Conservation (phyloP, 2,113 vertebrate genomes). For the Nicator chloris region DNA sequence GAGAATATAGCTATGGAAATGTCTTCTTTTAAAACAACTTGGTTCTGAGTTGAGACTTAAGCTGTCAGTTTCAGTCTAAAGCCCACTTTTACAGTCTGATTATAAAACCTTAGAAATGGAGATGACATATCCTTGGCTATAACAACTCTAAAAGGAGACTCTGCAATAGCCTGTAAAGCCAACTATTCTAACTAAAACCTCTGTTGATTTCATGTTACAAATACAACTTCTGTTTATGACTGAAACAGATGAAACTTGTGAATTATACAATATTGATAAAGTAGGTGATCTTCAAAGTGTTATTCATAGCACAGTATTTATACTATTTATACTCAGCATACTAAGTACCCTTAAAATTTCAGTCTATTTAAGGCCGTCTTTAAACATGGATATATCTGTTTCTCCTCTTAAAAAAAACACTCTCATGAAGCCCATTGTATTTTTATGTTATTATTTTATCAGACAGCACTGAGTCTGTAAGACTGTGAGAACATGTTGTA, state of each 20-base stretch:
- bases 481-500: not conserved
- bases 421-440: not conserved
- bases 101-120: slow-evolving; percentile 18
- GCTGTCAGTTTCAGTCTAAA: not conserved
- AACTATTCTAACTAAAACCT: not conserved
- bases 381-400: not conserved
- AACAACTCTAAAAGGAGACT: not conserved
- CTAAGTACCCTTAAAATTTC: not conserved
- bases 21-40: not conserved
- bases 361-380: not conserved
- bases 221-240: not conserved
- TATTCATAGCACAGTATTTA: not conserved
- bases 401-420: not conserved
- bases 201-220: not conserved
- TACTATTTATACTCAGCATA: not conserved
- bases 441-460: not conserved
- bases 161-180: not conserved
- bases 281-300: not conserved
- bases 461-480: not conserved
- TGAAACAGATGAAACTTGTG: not conserved
- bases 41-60: not conserved
- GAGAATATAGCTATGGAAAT: not conserved
- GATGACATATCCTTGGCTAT: not conserved
- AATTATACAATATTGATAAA: not conserved
- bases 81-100: not conserved